Base-by-base conservation (phyloP, 1,140 invertebrate species). In the Zeugodacus cucurbitae region DNA sequence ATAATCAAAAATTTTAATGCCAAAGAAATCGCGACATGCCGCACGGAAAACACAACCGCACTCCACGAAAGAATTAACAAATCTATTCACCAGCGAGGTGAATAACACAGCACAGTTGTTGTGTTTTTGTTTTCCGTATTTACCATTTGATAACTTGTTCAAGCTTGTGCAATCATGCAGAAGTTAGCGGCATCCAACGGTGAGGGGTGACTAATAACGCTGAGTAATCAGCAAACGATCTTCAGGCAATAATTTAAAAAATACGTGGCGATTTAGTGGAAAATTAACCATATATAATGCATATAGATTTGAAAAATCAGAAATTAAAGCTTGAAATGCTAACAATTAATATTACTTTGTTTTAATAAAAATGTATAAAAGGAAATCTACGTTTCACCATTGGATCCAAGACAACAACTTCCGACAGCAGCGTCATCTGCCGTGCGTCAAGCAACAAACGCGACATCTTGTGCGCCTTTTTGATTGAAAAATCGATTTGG, bases 81-180 rank as follows among this genome's bases (percentile, higher is more conserved):
- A 82, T 82, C 74, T 82, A 82, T 29, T 82, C 74, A 82, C 74
- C 74, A 48, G 41, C 44, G 74, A 82, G 74, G 37, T 82, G 74
- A 82, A 82, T 82, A 82, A 82, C 34, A 82, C 11, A 26, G 1
- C 11, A 82, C 10, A 4, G 26, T 82, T 44, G 74, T 82, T 82
- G 34, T 82, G 70, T 17, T 74, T 67, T 26, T 11, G 6, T 67
- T 67, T 67, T 11, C 10, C n/a, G n/a, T 62, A 8, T 26, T 62
- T 22, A 10, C 22, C n/a, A 62, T 62, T 74, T 37, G 67, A 17
- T 62, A 26, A 26, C 0, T 62, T n/a, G 22, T 26, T 62, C 58
- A 74, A 74, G 20, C 29, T 41, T 41, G 67, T 37, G 22, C 67
- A 37, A 74, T 8, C 67, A 37, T 5, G 67, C 5, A 20, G 1